Base-by-base conservation (phyloP, 2,888 invertebrate species). In the Parthenolecanium corni region DNA sequence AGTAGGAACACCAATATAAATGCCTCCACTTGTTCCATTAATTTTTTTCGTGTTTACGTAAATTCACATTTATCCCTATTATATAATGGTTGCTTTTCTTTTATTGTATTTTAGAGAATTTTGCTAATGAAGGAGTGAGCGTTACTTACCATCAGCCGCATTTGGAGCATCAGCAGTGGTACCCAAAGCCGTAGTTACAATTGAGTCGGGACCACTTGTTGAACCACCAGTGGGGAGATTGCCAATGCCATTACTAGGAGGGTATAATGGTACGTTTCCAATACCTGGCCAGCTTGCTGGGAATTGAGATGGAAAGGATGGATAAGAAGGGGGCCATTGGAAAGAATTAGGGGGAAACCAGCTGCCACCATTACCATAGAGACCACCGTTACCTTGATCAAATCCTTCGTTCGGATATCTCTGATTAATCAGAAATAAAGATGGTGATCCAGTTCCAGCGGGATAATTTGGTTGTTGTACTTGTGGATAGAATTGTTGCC, bases 391-490 rank as follows among this genome's bases (percentile, higher is more conserved):
- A 54, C 57, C 20, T 36, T 51, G 36, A 36, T 23, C 31, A 31
- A 31, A 31, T 58, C 38, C 49, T 38, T 31, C n/a, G 21, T 31
- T 25, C 46, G 31, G 46, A 24, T 20, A 47, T 46, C 25, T 12
- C 31, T 40, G 54, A 42, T 36, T 58, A 36, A 31, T 31, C 2
- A 6, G 49, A 49, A 47, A 58, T 16, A 38, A 36, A 58, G 49
- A 38, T 14, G 58, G 31, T 21, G 49, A 40, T 38, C 40, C 53
- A 23, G 23, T 40, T 40, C 38, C 14, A 53, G 14, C 23, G 12
- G 53, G 53, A 12, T 53, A 53, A n/a, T 38, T 36, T 20, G n/a
- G 40, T 42, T 40, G 53, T 40, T 53, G 53, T 11, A 40, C 38
- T n/a, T n/a, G n/a, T n/a, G 36, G 53, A 40, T 53, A 53, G 23